Evolutionary conservation across 1,140 invertebrate species (phyloP), one percentile per base, ranked within the genome.

Genomic region (Zaprionus camerounensis): DNA sequence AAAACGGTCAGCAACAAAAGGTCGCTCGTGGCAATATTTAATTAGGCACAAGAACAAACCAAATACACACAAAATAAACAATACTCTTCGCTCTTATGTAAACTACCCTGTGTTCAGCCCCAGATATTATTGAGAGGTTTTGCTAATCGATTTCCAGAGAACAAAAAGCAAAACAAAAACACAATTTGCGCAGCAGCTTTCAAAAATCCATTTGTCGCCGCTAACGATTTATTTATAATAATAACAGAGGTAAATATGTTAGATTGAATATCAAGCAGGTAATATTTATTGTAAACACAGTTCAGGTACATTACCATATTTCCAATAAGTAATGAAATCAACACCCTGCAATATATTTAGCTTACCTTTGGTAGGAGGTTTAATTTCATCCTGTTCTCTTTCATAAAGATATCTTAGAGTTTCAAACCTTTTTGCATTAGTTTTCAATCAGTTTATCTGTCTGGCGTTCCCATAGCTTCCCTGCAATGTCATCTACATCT

Each of bases 171-270:
- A 65, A 41, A 44, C 17, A 31, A 59, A 59, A 7, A 61, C 71
- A 67, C 36, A 49, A 76, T 76, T 66, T 72, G 31, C 74, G 74
- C 74, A 76, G 70, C 63, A 72, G 55, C 26, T 73, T 68, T 62
- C 24, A 15, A 36, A 61, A 58, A 65, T 46, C 36, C n/a, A 41
- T 63, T 12, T 49, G 24, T n/a, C 38, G 44, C 26, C 44, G 17
- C 12, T 36, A 38, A 7, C 15, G 12, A 58, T 58, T 67, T 26
- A 26, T 53, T 15, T 51, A 57, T 75, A 57, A 56, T n/a, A 58
- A 31, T 34, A 65, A 49, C n/a, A 73, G 57, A 77, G 63, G 71
- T 77, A 73, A 73, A 73, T 73, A 67, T 65, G 20, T 20, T 11
- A 17, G 17, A 17, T 51, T 51, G 11, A 51, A 46, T 46, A 46